These are phyloP conservation scores for Temnothorax nylanderi DNA, from an alignment of 1,140 invertebrate genomes.

Conservation along the genomic window DNA sequence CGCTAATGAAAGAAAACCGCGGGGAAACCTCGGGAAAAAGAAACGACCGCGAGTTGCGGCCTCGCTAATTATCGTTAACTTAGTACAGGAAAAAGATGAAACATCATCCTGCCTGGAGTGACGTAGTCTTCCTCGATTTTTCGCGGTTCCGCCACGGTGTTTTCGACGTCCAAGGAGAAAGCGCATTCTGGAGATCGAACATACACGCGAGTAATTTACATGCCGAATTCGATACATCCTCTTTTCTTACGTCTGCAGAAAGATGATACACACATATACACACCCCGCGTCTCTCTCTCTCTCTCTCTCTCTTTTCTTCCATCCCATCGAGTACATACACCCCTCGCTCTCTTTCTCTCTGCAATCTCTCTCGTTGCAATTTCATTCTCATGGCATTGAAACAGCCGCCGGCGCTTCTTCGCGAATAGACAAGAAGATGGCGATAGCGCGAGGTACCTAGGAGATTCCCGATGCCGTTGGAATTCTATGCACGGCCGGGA, in stretches of 20 bases:
- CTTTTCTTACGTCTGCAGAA: neutral
- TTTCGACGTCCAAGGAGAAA: neutral
- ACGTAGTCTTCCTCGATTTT: neutral
- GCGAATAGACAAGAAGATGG: constrained; percentile 47
- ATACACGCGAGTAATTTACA: constrained; percentile 25
- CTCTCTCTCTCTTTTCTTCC: neutral
- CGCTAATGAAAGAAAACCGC: constrained; percentile 59
- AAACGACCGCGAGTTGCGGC: neutral
- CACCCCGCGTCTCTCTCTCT: neutral
- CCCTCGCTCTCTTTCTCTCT: constrained; percentile 15
- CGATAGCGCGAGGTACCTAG: constrained; percentile 7
- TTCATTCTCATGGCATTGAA: constrained; percentile 38
- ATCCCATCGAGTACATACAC: neutral
- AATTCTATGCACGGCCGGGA: constrained; percentile 35
- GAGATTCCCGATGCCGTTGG: constrained; percentile 30
- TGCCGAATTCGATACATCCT: neutral
- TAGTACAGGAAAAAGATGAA: constrained; percentile 32
- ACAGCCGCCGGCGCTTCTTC: constrained; percentile 33
- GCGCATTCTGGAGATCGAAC: neutral
- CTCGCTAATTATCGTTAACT: constrained; percentile 69
- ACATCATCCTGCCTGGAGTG: neutral
- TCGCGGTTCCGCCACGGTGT: neutral
- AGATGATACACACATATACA: neutral
- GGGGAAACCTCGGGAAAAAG: neutral
- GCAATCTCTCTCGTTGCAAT: constrained; percentile 19